Percentiles rank a stretch among this genome's conserved stretches.
Evolutionary conservation across 2,888 invertebrate genomes (phyloP).

Genomic region (Malachius bipustulatus): DNA sequence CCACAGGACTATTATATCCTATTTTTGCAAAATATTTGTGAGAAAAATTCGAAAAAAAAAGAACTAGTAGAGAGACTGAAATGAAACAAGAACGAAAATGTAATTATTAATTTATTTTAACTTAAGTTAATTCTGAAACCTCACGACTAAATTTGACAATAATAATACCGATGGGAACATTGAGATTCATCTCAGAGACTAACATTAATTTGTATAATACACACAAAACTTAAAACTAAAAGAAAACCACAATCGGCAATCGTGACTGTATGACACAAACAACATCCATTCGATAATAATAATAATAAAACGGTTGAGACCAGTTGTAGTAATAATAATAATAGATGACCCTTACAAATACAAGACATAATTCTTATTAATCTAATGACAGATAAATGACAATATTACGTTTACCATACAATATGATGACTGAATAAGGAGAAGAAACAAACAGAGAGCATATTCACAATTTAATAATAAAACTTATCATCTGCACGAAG

Average conservation of each 20-base stretch:
- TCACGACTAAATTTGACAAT: background rate
- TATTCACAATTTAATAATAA: no score
- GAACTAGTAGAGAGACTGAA: no score
- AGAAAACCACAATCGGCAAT: constrained; percentile 2
- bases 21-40: no score
- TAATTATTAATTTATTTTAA: background rate
- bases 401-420: no score
- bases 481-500: no score
- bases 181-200: background rate
- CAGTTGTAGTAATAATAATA: background rate
- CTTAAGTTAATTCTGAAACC: background rate
- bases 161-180: constrained; percentile 3
- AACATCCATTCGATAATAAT: background rate
- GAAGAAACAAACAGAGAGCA: no score
- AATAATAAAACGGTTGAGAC: background rate
- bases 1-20: no score
- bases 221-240: background rate
- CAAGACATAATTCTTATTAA: no score
- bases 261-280: background rate
- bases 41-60: no score
- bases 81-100: no score
- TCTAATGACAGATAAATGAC: no score
- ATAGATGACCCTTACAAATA: background rate
- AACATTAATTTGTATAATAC: background rate
- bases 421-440: no score